Evolutionary conservation across 64 coral and sea anemone genomes (phyloP), one percentile per base, ranked within the genome.

Genomic region (Dendronephthya gigantea): DNA sequence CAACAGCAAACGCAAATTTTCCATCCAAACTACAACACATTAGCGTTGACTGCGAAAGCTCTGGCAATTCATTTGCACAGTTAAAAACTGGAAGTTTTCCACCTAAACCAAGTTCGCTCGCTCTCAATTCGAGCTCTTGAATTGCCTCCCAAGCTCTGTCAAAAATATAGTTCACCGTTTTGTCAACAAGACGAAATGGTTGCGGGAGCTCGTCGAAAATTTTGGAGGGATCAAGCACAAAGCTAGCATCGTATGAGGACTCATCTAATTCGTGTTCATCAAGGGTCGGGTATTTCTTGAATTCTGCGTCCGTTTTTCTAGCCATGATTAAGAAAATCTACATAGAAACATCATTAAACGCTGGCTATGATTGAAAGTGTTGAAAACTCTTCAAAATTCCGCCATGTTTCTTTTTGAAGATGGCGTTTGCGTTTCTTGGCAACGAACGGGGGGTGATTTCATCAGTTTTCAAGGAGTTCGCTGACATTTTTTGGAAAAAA

Each of bases 91-190:
- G 72, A 29, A 79, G 30, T 34, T 39, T 79, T 35, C 72, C 72
- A 9, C 72, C 36, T 36, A 79, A 36, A 39, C 72, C 72, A 34
- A 79, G 72, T 29, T 79, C 72, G 0, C 37, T 79, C 29, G 30
- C 29, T 29, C 36, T 79, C 17, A 79, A 4, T 35, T 79, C 72
- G 22, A 39, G 32, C 36, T 79, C 72, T 29, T 79, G 32, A 34
- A 79, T 79, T 29, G 72, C 1, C 37, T 79, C 72, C 72, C 72
- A 79, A 79, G 17, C 72, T 29, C 37, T 79, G 17, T 79, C 72
- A 79, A 79, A 79, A 15, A 79, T 39, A 35, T 79, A 79, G 72
- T 79, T 79, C 32, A 79, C 8, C 29, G 72, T 79, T 39, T 79
- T 79, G 29, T 79, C 72, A 33, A 79, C 37, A 34, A 79, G 30